A percentile compares a stretch with the other conserved stretches of the same genome.
Conservation (phyloP, 2,113 vertebrate species). For the Aspidoscelis tigris region DNA sequence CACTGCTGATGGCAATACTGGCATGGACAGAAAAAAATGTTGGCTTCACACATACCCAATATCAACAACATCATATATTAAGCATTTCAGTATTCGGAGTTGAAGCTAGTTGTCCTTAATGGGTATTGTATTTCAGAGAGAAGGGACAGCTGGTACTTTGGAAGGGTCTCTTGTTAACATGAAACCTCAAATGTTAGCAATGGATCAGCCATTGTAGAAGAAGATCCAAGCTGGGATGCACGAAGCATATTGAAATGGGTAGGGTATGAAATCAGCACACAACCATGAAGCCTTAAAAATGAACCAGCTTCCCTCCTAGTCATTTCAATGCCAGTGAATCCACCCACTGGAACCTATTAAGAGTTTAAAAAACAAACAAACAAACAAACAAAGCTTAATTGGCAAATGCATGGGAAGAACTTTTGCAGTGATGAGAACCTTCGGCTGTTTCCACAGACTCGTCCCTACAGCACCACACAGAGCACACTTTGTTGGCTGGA, state of each 20-base stretch:
- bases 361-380: not conserved
- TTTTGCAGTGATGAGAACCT: constrained; percentile 2
- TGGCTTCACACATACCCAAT: not conserved
- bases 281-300: constrained; percentile 35
- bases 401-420: constrained; percentile 26
- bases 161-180: constrained; percentile 19
- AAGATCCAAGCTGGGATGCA: constrained; percentile 10
- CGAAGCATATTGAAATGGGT: not conserved
- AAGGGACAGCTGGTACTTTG: constrained; percentile 46
- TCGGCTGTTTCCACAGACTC: constrained; percentile 39
- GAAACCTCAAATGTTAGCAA: constrained; percentile 10
- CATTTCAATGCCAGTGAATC: not conserved
- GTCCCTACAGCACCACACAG: constrained; percentile 25
- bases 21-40: constrained; percentile 18
- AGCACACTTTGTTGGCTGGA: constrained; percentile 29
- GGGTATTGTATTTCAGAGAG: constrained; percentile 39
- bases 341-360: constrained; percentile 24
- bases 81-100: constrained; percentile 12
- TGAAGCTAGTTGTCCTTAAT: constrained; percentile 23
- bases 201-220: not conserved
- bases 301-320: not conserved
- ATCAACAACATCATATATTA: not conserved
- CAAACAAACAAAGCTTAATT: constrained; percentile 20
- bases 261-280: not conserved
- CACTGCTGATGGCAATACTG: not conserved